Conservation (phyloP, 2,113 vertebrate genomes). For the Tyrannus savana region DNA sequence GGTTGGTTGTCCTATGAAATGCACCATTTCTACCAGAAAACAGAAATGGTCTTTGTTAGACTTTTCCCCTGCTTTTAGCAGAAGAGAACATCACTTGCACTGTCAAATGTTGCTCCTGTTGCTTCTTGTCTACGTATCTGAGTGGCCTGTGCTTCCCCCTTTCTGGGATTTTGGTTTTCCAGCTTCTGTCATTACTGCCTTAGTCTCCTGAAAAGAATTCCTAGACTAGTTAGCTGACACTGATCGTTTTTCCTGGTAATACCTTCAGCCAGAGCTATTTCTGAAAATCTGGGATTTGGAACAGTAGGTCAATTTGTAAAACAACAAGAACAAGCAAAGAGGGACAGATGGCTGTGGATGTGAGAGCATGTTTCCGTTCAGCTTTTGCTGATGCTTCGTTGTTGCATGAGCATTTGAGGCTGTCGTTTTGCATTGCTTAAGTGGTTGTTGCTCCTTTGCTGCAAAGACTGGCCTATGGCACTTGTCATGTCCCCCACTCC, state of each 20-base stretch:
- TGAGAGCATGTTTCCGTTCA: slow-evolving; percentile 11
- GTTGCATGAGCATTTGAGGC: background rate
- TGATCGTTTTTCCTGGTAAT: slow-evolving; percentile 24
- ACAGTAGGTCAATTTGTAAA: slow-evolving; percentile 65
- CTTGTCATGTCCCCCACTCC: background rate
- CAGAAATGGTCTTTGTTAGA: background rate
- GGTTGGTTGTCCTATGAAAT: background rate
- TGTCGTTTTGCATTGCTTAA: background rate
- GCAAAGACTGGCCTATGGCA: background rate
- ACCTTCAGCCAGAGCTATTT: slow-evolving; percentile 39
- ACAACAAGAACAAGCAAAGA: background rate
- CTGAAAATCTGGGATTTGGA: slow-evolving; percentile 59
- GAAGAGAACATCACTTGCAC: background rate
- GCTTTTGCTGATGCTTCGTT: background rate
- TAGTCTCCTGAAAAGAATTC: slow-evolving; percentile 8
- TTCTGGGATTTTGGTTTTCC: slow-evolving; percentile 11
- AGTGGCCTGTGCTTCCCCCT: background rate
- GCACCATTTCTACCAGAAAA: background rate
- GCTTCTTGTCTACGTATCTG: background rate
- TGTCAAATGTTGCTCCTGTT: background rate
- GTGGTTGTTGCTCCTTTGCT: background rate
- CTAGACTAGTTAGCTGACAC: background rate
- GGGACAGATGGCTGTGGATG: slow-evolving; percentile 59
- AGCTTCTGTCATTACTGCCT: slow-evolving; percentile 24
- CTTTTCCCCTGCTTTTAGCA: background rate